phyloP scores from a whole-genome alignment of 2,888 invertebrate genomes.

The Pollenia angustigena region DNA sequence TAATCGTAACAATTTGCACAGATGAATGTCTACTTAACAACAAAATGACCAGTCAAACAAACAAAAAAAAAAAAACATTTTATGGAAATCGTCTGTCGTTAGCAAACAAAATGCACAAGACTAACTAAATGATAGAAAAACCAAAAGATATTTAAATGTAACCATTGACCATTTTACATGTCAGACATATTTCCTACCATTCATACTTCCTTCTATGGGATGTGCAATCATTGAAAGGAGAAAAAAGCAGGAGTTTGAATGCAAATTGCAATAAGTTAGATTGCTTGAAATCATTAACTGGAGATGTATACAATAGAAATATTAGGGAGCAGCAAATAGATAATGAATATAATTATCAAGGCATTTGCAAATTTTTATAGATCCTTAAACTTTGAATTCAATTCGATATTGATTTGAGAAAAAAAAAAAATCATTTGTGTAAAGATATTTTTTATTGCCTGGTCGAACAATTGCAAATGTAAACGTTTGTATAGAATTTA shows the following conservation, averaged over 20 bases:
- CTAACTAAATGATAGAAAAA: constrained; percentile 34
- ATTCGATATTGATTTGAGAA: no score
- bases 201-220: background rate
- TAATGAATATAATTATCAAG: no score
- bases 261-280: constrained; percentile 41
- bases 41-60: constrained; percentile 55
- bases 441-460: no score
- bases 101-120: constrained; percentile 19
- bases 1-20: constrained; percentile 48
- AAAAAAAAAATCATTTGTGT: no score
- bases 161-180: constrained; percentile 34
- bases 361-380: no score
- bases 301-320: background rate
- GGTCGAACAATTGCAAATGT: no score
- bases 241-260: background rate
- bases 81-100: constrained; percentile 21
- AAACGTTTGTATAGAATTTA: no score
- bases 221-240: background rate
- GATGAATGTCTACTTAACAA: constrained; percentile 53
- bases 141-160: constrained; percentile 41
- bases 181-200: constrained; percentile 17
- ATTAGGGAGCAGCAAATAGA: background rate
- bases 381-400: no score
- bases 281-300: constrained; percentile 44
- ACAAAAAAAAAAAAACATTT: constrained; percentile 8